Conservation (phyloP, 2,797 vertebrate genomes). For the Pampus argenteus region DNA sequence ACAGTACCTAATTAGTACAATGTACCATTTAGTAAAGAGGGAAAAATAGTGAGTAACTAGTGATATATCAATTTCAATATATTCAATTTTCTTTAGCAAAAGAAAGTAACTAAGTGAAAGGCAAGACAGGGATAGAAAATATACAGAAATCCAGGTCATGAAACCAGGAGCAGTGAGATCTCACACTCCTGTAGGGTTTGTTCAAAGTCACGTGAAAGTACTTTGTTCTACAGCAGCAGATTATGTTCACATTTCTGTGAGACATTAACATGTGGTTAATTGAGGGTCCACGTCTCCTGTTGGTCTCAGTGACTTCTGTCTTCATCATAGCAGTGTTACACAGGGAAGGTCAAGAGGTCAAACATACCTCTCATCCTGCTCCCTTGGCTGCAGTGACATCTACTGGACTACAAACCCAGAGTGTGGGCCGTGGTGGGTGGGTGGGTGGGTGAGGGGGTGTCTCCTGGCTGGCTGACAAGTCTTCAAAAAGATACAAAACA, state of each 20-base stretch:
- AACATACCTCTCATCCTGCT: constrained; percentile 59
- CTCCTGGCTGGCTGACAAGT: constrained; percentile 19
- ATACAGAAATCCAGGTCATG: constrained; percentile 10
- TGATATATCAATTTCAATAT: constrained; percentile 10
- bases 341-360: constrained; percentile 73
- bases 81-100: constrained; percentile 1
- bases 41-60: constrained; percentile 22
- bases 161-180: neutral
- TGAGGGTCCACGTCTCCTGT: constrained; percentile 54
- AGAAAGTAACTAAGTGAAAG: neutral
- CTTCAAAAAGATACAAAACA: constrained; percentile 32
- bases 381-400: constrained; percentile 86
- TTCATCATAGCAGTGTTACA: constrained; percentile 40
- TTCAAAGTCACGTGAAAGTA: constrained; percentile 57
- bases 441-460: neutral
- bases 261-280: constrained; percentile 64
- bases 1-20: constrained; percentile 51
- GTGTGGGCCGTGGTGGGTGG: constrained; percentile 8
- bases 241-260: constrained; percentile 61
- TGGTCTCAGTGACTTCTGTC: constrained; percentile 57
- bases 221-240: constrained; percentile 49
- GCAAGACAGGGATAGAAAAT: neutral
- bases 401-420: constrained; percentile 79
- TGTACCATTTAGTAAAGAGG: constrained; percentile 39
- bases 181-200: constrained; percentile 22